phyloP scores from a whole-genome alignment of 2,113 vertebrate species.

The Ascaphus truei region DNA sequence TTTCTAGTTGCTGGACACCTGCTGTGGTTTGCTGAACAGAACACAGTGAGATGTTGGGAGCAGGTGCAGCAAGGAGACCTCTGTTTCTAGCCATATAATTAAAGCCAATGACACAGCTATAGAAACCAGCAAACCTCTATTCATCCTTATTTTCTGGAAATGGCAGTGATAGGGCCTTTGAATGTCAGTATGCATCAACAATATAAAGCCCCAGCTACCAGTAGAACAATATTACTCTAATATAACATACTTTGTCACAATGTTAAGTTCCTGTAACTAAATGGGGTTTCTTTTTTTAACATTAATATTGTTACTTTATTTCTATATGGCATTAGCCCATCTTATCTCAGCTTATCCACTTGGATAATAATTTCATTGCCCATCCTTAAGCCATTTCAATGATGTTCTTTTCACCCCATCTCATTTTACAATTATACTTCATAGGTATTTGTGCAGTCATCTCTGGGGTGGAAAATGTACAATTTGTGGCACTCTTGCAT shows the following conservation, averaged over 20 bases:
- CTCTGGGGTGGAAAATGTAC: too few relatives aligned
- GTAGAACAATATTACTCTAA: not conserved
- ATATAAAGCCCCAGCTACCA: not conserved
- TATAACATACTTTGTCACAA: not conserved
- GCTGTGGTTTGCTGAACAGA: conserved; percentile 29
- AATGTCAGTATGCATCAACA: conserved; percentile 5
- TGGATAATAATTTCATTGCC: too few relatives aligned
- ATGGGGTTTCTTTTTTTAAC: not conserved
- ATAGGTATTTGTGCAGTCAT: too few relatives aligned
- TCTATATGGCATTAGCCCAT: too few relatives aligned
- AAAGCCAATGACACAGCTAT: conserved; percentile 32
- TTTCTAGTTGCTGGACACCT: conserved; percentile 29
- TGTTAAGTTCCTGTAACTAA: not conserved
- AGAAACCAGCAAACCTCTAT: conserved; percentile 32
- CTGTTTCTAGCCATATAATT: conserved; percentile 31
- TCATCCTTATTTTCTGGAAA: conserved; percentile 18
- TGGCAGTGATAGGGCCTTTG: conserved; percentile 15
- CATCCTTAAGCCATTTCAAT: too few relatives aligned
- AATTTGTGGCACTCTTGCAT: too few relatives aligned
- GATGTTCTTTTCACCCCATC: too few relatives aligned
- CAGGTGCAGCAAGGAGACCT: conserved; percentile 33
- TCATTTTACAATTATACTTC: too few relatives aligned
- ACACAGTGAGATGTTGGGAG: conserved; percentile 28
- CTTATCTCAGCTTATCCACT: too few relatives aligned
- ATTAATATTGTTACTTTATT: too few relatives aligned